Conservation (phyloP, 2,797 vertebrate genomes). For the Enteromius fasciolatus region DNA sequence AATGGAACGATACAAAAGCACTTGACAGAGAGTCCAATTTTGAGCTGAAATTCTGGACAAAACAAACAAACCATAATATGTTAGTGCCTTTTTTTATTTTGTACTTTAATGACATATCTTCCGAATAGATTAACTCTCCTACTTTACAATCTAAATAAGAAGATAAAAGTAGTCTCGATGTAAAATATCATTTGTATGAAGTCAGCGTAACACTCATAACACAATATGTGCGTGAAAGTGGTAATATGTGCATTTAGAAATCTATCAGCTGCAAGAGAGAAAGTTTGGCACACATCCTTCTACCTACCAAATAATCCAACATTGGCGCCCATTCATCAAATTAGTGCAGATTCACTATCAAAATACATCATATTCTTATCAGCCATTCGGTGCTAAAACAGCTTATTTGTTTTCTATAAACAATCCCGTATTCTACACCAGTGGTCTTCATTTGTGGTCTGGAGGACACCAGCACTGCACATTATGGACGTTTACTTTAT, state of each 20-base stretch:
- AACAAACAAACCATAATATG: neutral
- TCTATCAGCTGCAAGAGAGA: constrained; percentile 2
- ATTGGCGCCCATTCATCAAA: neutral
- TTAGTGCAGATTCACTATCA: neutral
- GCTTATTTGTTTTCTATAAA: constrained; percentile 1
- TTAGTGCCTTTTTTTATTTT: constrained; percentile 33
- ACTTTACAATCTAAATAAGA: constrained; percentile 35
- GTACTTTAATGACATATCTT: constrained; percentile 20
- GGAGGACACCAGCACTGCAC: neutral
- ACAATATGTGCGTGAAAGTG: constrained; percentile 31
- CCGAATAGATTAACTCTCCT: neutral
- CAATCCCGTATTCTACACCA: neutral
- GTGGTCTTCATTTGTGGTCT: neutral
- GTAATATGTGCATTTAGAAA: constrained; percentile 11
- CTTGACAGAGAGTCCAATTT: neutral
- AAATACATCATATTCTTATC: neutral
- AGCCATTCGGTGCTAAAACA: neutral
- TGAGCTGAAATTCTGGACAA: neutral
- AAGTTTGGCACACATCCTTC: constrained; percentile 40
- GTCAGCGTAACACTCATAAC: constrained; percentile 30
- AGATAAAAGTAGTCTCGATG: constrained; percentile 29
- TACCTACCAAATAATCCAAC: constrained; percentile 9
- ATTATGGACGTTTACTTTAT: neutral
- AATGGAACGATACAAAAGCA: constrained; percentile 8
- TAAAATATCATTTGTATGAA: constrained; percentile 5